phyloP scores from a whole-genome alignment of 1,140 invertebrate species.

The Polyergus mexicanus region DNA sequence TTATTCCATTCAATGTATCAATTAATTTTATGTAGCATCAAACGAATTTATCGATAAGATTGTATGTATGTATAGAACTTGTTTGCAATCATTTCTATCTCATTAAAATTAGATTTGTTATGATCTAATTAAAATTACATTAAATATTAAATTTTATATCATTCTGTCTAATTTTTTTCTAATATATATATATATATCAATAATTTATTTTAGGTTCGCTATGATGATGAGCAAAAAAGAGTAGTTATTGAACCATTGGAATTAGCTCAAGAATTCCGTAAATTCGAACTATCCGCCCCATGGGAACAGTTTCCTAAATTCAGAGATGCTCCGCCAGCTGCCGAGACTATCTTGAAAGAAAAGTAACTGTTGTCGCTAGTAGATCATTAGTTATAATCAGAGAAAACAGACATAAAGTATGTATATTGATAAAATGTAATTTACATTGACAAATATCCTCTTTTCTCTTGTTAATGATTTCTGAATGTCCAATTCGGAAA shows the following conservation, averaged over 20 bases:
- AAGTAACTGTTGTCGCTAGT: constrained; percentile 41
- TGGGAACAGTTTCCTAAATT: constrained; percentile 99
- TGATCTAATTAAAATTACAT: constrained; percentile 7
- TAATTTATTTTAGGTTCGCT: constrained; percentile 90
- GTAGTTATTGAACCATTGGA: constrained; percentile 98
- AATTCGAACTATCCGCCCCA: constrained; percentile 98
- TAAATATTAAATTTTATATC: constrained; percentile 6
- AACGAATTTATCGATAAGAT: background rate
- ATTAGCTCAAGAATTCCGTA: constrained; percentile 98
- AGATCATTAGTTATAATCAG: constrained; percentile 6
- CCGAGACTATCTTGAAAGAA: constrained; percentile 87
- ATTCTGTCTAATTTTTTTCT: background rate
- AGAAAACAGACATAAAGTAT: constrained; percentile 30
- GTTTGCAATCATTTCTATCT: background rate
- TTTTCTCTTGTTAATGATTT: constrained; percentile 21
- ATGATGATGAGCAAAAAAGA: constrained; percentile 98
- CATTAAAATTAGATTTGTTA: background rate
- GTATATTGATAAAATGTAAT: constrained; percentile 33
- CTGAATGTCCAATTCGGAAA: background rate
- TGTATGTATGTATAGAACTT: background rate
- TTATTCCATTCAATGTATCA: constrained; percentile 13
- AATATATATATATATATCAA: background rate
- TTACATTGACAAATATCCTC: constrained; percentile 1
- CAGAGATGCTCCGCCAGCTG: constrained; percentile 87
- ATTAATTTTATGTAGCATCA: background rate